Percentiles rank a stretch among this genome's conserved stretches.
Conservation (phyloP, 2,797 vertebrate species). For the Acrossocheilus wenchowensis region DNA sequence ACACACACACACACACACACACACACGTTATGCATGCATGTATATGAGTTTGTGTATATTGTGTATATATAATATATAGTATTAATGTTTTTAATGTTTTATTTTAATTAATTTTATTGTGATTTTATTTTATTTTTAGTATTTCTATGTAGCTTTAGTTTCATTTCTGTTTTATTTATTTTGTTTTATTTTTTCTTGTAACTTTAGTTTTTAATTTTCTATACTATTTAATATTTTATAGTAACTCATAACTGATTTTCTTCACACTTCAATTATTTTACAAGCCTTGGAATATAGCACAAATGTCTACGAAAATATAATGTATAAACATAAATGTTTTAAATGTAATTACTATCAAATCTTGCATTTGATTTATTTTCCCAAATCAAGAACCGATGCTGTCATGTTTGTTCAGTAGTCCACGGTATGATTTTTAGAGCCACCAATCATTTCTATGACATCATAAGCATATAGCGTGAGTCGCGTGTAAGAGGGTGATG, state of each 20-base stretch:
- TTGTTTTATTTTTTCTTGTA: too few relatives aligned
- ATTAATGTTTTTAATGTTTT: too few relatives aligned
- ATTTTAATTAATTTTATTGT: too few relatives aligned
- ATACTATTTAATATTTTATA: too few relatives aligned
- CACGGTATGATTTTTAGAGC: constrained; percentile 1
- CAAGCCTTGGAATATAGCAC: not conserved
- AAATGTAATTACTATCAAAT: constrained; percentile 7
- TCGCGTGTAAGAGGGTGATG: constrained; percentile 43
- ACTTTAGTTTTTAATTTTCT: too few relatives aligned
- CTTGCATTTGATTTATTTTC: constrained; percentile 1
- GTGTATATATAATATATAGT: too few relatives aligned
- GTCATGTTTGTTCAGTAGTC: constrained; percentile 31
- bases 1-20: too few relatives aligned
- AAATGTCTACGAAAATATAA: not conserved
- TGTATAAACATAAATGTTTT: not conserved
- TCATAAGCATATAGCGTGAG: constrained; percentile 61
- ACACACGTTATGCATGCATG: too few relatives aligned
- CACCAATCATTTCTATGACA: constrained; percentile 53
- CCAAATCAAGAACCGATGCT: not conserved
- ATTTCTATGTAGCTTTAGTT: too few relatives aligned
- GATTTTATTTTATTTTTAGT: too few relatives aligned
- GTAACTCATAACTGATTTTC: not conserved
- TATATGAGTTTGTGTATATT: too few relatives aligned
- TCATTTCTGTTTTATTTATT: too few relatives aligned
- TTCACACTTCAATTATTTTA: not conserved